Evolutionary conservation across 2,797 vertebrate species (phyloP).

Genomic region (Melanotaenia pygmaea): DNA sequence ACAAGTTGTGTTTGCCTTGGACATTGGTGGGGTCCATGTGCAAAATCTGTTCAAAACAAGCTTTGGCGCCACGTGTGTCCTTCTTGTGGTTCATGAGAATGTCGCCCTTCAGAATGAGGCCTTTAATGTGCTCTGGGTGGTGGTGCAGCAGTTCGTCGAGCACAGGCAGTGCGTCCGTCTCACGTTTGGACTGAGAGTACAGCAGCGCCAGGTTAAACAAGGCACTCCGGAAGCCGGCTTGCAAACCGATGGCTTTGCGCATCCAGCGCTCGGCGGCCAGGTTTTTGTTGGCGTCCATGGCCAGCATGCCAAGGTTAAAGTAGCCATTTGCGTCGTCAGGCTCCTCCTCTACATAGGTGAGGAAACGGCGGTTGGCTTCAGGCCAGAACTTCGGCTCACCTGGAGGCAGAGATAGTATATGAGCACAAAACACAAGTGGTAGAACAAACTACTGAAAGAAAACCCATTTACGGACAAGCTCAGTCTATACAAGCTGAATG

Average conservation of each 20-base stretch:
- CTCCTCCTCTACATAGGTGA: conserved; percentile 92
- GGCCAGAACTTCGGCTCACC: conserved; percentile 92
- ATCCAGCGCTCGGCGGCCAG: conserved; percentile 93
- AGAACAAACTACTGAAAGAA: not conserved
- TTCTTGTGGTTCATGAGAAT: conserved; percentile 99
- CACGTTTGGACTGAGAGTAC: conserved; percentile 92
- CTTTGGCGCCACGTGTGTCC: conserved; percentile 92
- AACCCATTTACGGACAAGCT: too few species aligned
- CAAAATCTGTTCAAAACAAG: conserved; percentile 93
- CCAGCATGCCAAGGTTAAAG: conserved; percentile 98
- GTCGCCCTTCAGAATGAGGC: conserved; percentile 96
- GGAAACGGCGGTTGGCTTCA: conserved; percentile 94
- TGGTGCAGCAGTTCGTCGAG: conserved; percentile 90
- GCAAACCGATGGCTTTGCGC: conserved; percentile 92
- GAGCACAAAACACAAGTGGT: not conserved
- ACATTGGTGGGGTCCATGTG: conserved; percentile 92
- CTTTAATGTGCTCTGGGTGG: conserved; percentile 96
- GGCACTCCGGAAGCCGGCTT: conserved; percentile 93
- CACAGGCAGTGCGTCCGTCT: conserved; percentile 90
- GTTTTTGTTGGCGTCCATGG: conserved; percentile 95
- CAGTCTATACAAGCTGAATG: not conserved
- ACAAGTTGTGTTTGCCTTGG: conserved; percentile 98
- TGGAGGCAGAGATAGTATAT: conserved; percentile 51
- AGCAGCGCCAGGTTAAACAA: conserved; percentile 96
- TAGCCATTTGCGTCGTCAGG: conserved; percentile 95